These are phyloP conservation scores for Paralvinella palmiformis DNA, from an alignment of 1,140 invertebrate genomes.

Conservation along the genomic window DNA sequence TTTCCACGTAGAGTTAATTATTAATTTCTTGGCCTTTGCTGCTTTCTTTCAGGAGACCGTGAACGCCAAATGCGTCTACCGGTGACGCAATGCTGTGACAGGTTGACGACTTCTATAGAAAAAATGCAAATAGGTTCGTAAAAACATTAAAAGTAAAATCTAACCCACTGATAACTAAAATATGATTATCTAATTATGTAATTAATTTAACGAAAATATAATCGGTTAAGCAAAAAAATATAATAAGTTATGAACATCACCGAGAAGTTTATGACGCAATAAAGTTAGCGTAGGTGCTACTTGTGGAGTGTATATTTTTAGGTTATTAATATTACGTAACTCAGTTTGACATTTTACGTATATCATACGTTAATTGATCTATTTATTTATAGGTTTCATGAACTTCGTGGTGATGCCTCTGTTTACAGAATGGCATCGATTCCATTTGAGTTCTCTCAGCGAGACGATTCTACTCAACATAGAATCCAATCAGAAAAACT, in stretches of 20 bases:
- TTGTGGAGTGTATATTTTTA: neutral
- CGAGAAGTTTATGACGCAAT: too few species aligned
- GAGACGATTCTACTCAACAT: constrained; percentile 67
- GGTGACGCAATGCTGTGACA: constrained; percentile 76
- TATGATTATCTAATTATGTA: too few species aligned
- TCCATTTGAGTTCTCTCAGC: constrained; percentile 67
- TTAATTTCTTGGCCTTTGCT: constrained; percentile 9
- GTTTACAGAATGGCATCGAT: constrained; percentile 77
- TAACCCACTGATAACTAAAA: too few species aligned
- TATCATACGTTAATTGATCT: neutral
- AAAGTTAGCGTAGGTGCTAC: too few species aligned
- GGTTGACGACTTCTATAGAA: constrained; percentile 70
- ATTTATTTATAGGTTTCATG: constrained; percentile 69
- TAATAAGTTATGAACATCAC: too few species aligned
- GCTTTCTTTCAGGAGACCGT: constrained; percentile 64
- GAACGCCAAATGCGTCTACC: constrained; percentile 68
- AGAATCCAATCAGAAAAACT: constrained; percentile 61
- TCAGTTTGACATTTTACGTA: neutral
- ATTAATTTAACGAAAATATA: too few species aligned
- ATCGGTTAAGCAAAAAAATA: too few species aligned
- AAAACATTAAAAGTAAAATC: too few species aligned
- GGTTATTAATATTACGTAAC: neutral
- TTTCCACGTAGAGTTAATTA: neutral
- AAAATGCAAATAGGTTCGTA: constrained; percentile 75
- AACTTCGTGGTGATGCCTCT: constrained; percentile 75